Conservation (phyloP, 2,113 vertebrate genomes). For the Phodopus roborovskii region DNA sequence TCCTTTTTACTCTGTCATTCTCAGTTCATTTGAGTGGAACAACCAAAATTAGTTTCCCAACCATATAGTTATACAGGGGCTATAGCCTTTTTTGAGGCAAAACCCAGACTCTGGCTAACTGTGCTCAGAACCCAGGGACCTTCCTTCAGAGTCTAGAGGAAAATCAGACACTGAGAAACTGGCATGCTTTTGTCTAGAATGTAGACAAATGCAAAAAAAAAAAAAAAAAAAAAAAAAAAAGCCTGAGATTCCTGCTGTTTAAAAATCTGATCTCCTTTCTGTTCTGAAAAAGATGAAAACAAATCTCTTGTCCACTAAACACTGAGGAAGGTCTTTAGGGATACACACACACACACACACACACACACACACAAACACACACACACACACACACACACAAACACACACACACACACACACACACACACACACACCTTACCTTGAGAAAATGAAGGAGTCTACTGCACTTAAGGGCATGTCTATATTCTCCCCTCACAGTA, state of each 20-base stretch:
- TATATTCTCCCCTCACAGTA: not conserved
- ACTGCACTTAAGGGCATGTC: constrained; percentile 30
- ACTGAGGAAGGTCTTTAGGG: constrained; percentile 5
- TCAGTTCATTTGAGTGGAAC: constrained; percentile 59
- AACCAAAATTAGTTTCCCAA: constrained; percentile 65
- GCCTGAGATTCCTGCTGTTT: not conserved
- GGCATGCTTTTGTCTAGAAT: not conserved
- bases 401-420: too few species aligned
- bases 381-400: too few species aligned
- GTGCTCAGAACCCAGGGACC: not conserved
- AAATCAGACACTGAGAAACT: not conserved
- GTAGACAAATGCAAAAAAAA: not conserved
- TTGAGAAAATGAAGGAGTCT: constrained; percentile 30
- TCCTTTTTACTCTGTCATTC: constrained; percentile 50
- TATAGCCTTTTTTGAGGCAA: constrained; percentile 19
- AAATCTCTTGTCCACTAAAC: not conserved
- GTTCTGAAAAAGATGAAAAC: constrained; percentile 12
- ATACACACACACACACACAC: not conserved
- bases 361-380: too few species aligned
- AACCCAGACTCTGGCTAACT: constrained; percentile 37
- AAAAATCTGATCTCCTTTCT: constrained; percentile 6
- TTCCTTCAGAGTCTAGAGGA: not conserved
- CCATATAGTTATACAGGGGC: constrained; percentile 39
- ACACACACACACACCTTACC: not conserved
- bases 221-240: constrained; percentile 7